Conservation (phyloP, 2,888 invertebrate genomes). For the Lymantria dispar region DNA sequence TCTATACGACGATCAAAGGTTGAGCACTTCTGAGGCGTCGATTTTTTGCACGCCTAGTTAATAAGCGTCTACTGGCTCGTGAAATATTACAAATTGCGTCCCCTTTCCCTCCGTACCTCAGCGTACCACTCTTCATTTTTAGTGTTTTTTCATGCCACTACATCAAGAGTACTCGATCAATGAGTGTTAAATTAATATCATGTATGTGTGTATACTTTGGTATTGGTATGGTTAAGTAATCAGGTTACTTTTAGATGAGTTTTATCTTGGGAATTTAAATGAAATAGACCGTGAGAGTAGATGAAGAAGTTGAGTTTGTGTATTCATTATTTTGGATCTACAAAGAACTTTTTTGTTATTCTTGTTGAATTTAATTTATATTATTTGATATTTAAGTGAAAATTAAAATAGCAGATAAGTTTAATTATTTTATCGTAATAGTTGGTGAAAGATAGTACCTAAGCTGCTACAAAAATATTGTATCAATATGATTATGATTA, state of each 20-base stretch:
- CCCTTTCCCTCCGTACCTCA: slow-evolving; percentile 43
- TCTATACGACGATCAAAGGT: slow-evolving; percentile 32
- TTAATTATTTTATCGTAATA: no score
- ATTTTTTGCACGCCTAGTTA: slow-evolving; percentile 80
- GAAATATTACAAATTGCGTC: slow-evolving; percentile 82
- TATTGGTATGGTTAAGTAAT: background rate
- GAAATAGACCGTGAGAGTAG: no score
- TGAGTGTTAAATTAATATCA: slow-evolving; percentile 55
- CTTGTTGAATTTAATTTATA: no score
- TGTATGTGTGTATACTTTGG: background rate
- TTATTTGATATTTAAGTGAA: no score
- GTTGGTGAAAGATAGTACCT: no score
- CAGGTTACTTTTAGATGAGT: background rate
- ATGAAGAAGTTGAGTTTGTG: no score
- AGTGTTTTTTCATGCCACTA: slow-evolving; percentile 61
- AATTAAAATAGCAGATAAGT: no score
- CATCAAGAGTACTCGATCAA: slow-evolving; percentile 57
- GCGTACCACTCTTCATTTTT: slow-evolving; percentile 55
- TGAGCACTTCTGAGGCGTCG: slow-evolving; percentile 53
- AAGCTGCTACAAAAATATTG: no score
- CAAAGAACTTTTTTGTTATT: no score
- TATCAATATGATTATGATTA: no score
- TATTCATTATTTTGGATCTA: no score
- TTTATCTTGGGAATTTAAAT: no score
- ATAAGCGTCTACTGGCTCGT: slow-evolving; percentile 82